Percentiles rank a stretch among this genome's conserved stretches.
These are phyloP conservation scores for Aphaenogaster rudis DNA, from an alignment of 1,140 invertebrate genomes.

Conservation along the genomic window DNA sequence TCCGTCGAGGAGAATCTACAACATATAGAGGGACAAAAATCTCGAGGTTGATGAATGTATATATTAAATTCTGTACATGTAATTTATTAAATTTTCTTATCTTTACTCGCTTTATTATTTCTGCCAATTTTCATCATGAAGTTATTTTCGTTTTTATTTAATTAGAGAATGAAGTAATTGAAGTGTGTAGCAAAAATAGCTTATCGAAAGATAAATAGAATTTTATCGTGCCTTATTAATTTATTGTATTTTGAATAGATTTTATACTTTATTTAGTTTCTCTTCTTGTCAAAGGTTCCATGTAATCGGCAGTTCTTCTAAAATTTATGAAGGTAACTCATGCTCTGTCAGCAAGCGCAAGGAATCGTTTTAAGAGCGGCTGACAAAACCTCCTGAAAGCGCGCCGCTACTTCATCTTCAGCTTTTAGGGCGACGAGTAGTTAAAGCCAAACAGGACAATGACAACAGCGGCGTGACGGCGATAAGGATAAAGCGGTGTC, in stretches of 20 bases:
- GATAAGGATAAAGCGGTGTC: conserved; percentile 39
- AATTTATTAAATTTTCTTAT: conserved; percentile 8
- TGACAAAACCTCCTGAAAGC: conserved; percentile 43
- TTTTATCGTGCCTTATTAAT: neutral
- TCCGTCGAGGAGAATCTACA: neutral
- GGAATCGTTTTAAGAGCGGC: conserved; percentile 47
- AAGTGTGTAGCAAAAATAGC: neutral
- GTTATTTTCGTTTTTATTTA: conserved; percentile 14
- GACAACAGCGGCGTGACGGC: conserved; percentile 48
- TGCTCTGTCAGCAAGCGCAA: conserved; percentile 1
- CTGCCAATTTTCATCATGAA: neutral
- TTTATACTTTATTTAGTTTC: neutral
- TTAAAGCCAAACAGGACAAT: conserved; percentile 58
- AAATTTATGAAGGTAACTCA: conserved; percentile 44
- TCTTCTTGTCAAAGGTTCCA: neutral
- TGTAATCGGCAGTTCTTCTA: conserved; percentile 15
- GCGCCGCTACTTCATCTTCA: conserved; percentile 51
- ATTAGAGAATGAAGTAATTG: neutral
- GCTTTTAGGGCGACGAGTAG: conserved; percentile 52
- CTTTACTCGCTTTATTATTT: neutral
- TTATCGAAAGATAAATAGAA: neutral
- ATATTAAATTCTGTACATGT: neutral
- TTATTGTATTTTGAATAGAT: neutral
- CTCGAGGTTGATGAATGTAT: neutral
- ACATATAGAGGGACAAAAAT: conserved; percentile 22